Evolutionary conservation across 2,113 vertebrate genomes (phyloP), one percentile per base, ranked within the genome.

Genomic region (Collichthys lucidus): DNA sequence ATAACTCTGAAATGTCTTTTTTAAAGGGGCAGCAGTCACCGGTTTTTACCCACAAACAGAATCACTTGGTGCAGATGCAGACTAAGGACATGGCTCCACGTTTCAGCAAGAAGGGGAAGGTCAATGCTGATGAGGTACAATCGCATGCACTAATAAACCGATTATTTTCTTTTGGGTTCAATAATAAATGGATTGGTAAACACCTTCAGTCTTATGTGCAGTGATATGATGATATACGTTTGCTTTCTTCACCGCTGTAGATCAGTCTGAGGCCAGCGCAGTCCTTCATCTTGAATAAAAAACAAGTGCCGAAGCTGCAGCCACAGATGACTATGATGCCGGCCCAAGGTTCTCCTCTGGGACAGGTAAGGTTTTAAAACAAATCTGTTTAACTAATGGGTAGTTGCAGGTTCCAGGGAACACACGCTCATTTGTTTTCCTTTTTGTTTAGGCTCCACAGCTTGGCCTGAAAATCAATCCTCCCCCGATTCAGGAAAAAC

Each of bases 231-330:
- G 2, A 74, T 46, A 1, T 20, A 47, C 24, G 35, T 7, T 15
- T 31, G 3, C 20, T 49, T 5, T 60, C 11, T 72, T 88, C 11
- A 5, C 5, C 16, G 8, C 19, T 82, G 0, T 52, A 99, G 98
- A 99, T 99, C 92, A 99, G 98, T 88, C 94, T 99, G 94, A 98
- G 98, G 92, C 98, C 98, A 86, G 98, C 98, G 91, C 98, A 99
- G 94, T 97, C 96, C 60, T 99, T 99, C 92, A 91, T 98, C 82
- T 93, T 99, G 92, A 98, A 96, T 92, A 99, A 99, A 95, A 99
- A 97, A 90, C 98, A 98, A 96, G 96, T 96, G 95, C 97, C 97
- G 94, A 99, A 99, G 95, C 95, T 99, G 94, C 97, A 97, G 94
- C 97, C 98, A 88, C 98, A 98, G 92, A 98, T 97, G 92, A 92